Evolutionary conservation across 2,797 vertebrate genomes (phyloP).

Genomic region (Poecilia gillii): DNA sequence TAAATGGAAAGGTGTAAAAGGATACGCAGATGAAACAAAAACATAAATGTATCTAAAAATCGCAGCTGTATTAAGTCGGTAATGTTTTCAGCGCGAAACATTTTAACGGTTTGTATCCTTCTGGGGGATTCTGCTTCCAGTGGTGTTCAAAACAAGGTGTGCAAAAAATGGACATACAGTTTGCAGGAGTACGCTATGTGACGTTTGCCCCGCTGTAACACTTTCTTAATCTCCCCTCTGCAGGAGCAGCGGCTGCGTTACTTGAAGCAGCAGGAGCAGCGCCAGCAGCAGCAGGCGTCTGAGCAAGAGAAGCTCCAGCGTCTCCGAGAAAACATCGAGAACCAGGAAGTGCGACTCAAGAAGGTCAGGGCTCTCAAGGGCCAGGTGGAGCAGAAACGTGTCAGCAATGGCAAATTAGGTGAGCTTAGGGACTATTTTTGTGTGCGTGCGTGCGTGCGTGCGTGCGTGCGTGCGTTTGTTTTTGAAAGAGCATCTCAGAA

Average conservation of each 20-base stretch:
- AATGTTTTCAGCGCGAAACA: not conserved
- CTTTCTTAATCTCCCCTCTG: conserved; percentile 6
- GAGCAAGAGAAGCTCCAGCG: conserved; percentile 95
- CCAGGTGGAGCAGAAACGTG: conserved; percentile 96
- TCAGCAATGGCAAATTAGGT: conserved; percentile 96
- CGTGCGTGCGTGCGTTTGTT: not conserved
- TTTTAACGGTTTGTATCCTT: not conserved
- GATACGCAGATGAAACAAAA: not conserved
- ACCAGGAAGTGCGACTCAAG: conserved; percentile 94
- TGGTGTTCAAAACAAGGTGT: not conserved
- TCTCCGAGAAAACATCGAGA: conserved; percentile 92
- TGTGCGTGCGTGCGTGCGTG: not conserved
- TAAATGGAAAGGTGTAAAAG: not conserved
- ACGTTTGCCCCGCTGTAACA: not conserved
- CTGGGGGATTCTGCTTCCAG: not conserved
- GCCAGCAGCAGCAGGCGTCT: conserved; percentile 89
- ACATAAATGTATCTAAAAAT: no score
- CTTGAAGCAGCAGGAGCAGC: conserved; percentile 92
- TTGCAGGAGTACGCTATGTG: conserved; percentile 1
- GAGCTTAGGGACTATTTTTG: conserved; percentile 28
- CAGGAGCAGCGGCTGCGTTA: conserved; percentile 94
- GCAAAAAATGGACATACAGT: conserved; percentile 3
- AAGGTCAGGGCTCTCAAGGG: conserved; percentile 96
- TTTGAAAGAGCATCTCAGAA: not conserved
- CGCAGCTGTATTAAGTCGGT: not conserved